These are phyloP conservation scores for Serilophus lunatus DNA, from an alignment of 2,113 vertebrate genomes.

Conservation along the genomic window DNA sequence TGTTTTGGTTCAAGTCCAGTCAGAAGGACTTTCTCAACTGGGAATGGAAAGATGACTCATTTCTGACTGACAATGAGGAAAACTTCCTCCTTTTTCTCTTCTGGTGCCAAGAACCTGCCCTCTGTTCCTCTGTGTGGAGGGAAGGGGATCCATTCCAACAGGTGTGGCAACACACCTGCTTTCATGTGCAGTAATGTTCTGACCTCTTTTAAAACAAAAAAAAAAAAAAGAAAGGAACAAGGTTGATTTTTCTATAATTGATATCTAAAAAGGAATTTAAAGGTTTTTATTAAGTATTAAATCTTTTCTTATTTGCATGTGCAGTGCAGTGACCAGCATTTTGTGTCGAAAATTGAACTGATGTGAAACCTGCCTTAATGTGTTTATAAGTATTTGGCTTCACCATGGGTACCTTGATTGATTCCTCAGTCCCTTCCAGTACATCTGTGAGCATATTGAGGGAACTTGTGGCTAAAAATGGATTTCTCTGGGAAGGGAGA, in stretches of 20 bases:
- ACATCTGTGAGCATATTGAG: constrained; percentile 29
- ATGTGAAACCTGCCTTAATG: constrained; percentile 61
- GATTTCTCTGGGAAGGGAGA: not conserved
- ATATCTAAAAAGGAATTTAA: constrained; percentile 36
- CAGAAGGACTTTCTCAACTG: constrained; percentile 5
- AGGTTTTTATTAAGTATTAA: constrained; percentile 59
- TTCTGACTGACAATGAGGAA: constrained; percentile 13
- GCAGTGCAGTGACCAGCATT: constrained; percentile 59
- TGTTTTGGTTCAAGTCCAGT: not conserved
- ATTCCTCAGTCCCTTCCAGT: constrained; percentile 47
- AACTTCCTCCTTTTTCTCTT: constrained; percentile 25
- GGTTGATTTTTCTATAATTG: constrained; percentile 62
- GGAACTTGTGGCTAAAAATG: constrained; percentile 2
- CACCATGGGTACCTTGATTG: constrained; percentile 43
- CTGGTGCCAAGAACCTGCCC: constrained; percentile 44
- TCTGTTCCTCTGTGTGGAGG: not conserved
- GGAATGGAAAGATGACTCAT: constrained; percentile 2
- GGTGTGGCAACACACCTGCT: constrained; percentile 34
- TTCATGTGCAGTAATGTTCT: constrained; percentile 40
- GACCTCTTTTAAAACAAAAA: constrained; percentile 17
- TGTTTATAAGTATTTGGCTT: constrained; percentile 57
- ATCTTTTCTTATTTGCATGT: constrained; percentile 63
- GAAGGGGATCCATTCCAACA: constrained; percentile 10
- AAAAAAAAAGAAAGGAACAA: not conserved
- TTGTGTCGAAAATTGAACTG: constrained; percentile 17